Percentiles rank a stretch among this genome's conserved stretches.
Evolutionary conservation across 2,888 invertebrate genomes (phyloP).

Genomic region (Magallana nippona): DNA sequence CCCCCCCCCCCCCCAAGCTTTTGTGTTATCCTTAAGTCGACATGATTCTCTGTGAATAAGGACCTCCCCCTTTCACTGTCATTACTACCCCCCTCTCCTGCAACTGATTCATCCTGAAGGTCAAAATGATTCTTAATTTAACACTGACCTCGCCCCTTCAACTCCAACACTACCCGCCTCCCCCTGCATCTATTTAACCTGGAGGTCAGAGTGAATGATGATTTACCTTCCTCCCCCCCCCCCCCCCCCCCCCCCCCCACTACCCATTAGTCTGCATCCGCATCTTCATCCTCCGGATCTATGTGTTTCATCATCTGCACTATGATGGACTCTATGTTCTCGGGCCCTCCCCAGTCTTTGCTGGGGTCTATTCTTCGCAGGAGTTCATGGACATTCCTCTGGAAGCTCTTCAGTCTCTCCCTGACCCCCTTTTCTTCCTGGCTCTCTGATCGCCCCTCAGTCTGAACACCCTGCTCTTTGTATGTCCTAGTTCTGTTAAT

Average conservation of each 20-base stretch:
- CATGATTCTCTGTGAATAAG: too few relatives aligned
- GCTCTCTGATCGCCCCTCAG: slow-evolving; percentile 3
- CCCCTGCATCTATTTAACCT: neutral
- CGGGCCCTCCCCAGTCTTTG: slow-evolving; percentile 65
- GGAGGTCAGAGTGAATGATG: neutral
- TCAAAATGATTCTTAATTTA: too few relatives aligned
- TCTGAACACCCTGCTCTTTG: slow-evolving; percentile 39
- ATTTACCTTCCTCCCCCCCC: neutral
- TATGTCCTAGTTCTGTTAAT: slow-evolving; percentile 28
- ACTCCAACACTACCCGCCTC: too few relatives aligned
- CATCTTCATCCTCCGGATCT: neutral
- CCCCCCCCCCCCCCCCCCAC: too few relatives aligned
- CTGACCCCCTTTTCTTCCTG: slow-evolving; percentile 47
- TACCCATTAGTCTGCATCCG: neutral
- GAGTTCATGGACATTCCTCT: slow-evolving; percentile 63
- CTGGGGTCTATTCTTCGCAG: slow-evolving; percentile 69
- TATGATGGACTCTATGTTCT: slow-evolving; percentile 67
- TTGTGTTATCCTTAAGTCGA: too few relatives aligned
- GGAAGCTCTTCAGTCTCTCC: slow-evolving; percentile 56
- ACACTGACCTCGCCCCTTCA: too few relatives aligned
- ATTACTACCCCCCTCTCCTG: too few relatives aligned
- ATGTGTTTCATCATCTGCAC: slow-evolving; percentile 51
- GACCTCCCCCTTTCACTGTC: too few relatives aligned
- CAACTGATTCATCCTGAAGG: too few relatives aligned
- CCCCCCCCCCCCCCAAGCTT: too few relatives aligned